Evolutionary conservation across 2,888 invertebrate genomes (phyloP), one percentile per base, ranked within the genome.

Genomic region (Orthosia gracilis): DNA sequence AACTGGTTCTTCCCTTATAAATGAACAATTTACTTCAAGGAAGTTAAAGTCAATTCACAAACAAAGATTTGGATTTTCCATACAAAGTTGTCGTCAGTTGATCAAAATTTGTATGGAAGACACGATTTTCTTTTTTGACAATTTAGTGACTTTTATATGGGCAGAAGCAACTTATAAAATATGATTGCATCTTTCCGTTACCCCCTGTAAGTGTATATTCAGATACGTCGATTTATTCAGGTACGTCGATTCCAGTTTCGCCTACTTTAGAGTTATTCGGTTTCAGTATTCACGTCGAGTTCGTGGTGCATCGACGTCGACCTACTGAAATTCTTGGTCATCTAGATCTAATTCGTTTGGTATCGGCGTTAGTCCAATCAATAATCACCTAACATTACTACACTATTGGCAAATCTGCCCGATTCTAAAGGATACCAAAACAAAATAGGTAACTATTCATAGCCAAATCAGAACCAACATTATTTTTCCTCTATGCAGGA

Each of bases 331-430:
- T 21, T 70, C 26, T n/a, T 5, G 17, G 15, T 21, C 40, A 49
- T 17, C 23, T 31, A 57, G 15, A 58, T 50, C n/a, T n/a, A 50
- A 72, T 59, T 26, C 21, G 1, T 15, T 11, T 52, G 18, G 54
- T 47, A 47, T 62, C 31, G 52, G 52, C 52, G 3, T 12, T 21
- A 21, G 12, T 73, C 21, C 45, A 73, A 74, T 72, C 45, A 7
- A 45, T 23, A 52, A 47, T 72, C 21, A 72, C 4, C 17, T 45
- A n/a, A 31, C 13, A n/a, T 58, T 17, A 13, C 15, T 40, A n/a
- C 17, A 13, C 15, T 40, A 45, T 52, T 55, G 11, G 11, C 21
- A 5, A 45, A 71, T 31, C 4, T 45, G 11, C 17, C 15, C 18
- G 1, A 58, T 52, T 21, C 7, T 49, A 70, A 50, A n/a, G n/a